phyloP scores from a whole-genome alignment of 2,888 invertebrate genomes.

The Andrena flavipes region DNA sequence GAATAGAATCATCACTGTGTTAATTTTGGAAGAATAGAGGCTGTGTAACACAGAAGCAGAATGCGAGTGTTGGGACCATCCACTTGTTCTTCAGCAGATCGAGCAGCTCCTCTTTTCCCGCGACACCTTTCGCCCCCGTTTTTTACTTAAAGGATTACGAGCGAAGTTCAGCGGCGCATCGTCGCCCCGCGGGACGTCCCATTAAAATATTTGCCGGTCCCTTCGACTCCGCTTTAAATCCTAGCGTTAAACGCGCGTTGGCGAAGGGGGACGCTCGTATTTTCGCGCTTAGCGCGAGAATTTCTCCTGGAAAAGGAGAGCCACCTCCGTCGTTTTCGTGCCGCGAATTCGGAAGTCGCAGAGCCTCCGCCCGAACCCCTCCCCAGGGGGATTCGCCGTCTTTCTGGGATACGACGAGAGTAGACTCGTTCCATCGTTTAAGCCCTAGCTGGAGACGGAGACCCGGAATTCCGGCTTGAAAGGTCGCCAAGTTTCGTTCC shows the following conservation, averaged over 20 bases:
- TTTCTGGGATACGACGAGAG: conserved; percentile 28
- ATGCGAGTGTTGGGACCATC: too few relatives aligned
- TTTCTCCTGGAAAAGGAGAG: conserved; percentile 10
- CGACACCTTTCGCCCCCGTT: not conserved
- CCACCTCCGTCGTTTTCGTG: conserved; percentile 44
- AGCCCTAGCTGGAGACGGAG: conserved; percentile 37
- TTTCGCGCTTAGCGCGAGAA: conserved; percentile 41
- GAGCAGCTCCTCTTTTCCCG: not conserved
- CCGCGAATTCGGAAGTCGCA: conserved; percentile 59
- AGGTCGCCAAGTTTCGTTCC: conserved; percentile 62
- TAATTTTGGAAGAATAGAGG: too few relatives aligned
- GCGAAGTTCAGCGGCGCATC: conserved; percentile 5
- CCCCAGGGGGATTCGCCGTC: conserved; percentile 33
- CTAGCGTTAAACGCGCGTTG: conserved; percentile 29
- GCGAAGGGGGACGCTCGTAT: conserved; percentile 26
- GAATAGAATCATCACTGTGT: too few relatives aligned
- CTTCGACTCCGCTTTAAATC: conserved; percentile 39
- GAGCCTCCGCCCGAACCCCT: conserved; percentile 2
- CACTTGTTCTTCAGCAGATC: not conserved
- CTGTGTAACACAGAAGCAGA: too few relatives aligned
- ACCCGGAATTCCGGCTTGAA: conserved; percentile 59
- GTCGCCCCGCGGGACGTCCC: conserved; percentile 16
- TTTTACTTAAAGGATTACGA: not conserved
- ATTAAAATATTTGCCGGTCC: conserved; percentile 37
- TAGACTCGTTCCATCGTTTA: conserved; percentile 57